Evolutionary conservation across 2,113 vertebrate species (phyloP), one percentile per base, ranked within the genome.

Genomic region (Elephantulus edwardii): DNA sequence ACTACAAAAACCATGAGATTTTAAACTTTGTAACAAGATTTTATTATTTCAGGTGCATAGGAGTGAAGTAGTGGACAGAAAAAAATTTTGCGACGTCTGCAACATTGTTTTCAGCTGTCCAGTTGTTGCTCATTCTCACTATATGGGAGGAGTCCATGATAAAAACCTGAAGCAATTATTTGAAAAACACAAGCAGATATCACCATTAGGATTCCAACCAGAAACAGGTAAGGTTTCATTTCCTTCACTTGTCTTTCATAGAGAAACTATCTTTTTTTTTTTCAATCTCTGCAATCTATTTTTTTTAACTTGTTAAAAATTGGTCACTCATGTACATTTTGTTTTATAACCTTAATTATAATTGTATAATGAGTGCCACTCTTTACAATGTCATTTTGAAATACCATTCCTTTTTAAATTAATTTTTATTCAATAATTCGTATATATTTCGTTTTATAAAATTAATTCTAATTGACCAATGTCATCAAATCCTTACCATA

Each of bases 81-180:
- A 97, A 83, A 97, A 92, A 87, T 98, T 98, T 96, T 99, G 98
- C 96, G 96, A 95, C 94, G 94, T 98, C 93, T 99, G 98, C 95
- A 98, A 97, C 70, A 96, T 98, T 97, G 96, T 97, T 83, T 98
- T 99, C 93, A 98, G 97, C 76, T 98, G 98, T 1, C 85, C 97
- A 0, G 79, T 98, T 75, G 97, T 98, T 92, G 98, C 98, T 92
- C 97, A 95, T 30, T 98, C 98, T 76, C 98, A 98, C 95, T 99
- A 98, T 82, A 72, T 96, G 88, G 98, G 98, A 83, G 98, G 98
- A 96, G 93, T 98, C 68, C 98, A 99, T 40, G 42, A 96, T 84
- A 98, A 98, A 96, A 98, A 98, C 72, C 75, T 98, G 40, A 97
- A 94, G 81, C 96, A 96, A 3, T 87, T 96, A 33, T 79, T 78